Evolutionary conservation across 2,888 invertebrate species (phyloP).

Genomic region (Rotaria sp.): DNA sequence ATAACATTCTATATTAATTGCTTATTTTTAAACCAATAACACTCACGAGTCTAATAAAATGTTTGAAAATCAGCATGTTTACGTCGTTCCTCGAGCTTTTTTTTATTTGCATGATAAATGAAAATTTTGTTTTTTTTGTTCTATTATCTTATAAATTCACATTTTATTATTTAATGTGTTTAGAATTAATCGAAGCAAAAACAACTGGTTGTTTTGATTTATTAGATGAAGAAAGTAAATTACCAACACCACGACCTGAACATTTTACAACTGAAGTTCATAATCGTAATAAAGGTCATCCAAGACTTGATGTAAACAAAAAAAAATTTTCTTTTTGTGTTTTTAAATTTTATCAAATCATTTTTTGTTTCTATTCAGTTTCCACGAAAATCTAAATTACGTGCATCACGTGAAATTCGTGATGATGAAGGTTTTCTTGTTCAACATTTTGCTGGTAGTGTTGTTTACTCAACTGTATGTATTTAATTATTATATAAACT

Average conservation of each 20-base stretch:
- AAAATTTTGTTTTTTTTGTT: neutral
- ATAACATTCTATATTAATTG: too few species aligned
- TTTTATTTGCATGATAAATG: neutral
- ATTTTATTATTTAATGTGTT: too few species aligned
- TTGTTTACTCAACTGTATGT: slow-evolving; percentile 81
- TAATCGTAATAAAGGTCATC: slow-evolving; percentile 71
- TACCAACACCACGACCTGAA: slow-evolving; percentile 76
- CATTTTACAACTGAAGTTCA: slow-evolving; percentile 90
- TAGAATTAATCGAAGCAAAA: slow-evolving; percentile 65
- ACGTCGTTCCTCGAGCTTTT: neutral
- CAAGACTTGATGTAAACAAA: slow-evolving; percentile 69
- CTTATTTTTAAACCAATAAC: too few species aligned
- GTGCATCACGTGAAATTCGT: slow-evolving; percentile 74
- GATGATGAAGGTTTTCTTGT: slow-evolving; percentile 94
- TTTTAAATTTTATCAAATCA: neutral
- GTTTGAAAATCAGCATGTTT: too few species aligned
- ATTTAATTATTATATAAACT: neutral
- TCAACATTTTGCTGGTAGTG: slow-evolving; percentile 92
- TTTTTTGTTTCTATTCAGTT: neutral
- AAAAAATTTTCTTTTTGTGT: too few species aligned
- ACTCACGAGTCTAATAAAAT: too few species aligned
- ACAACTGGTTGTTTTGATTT: slow-evolving; percentile 79
- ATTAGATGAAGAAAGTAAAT: slow-evolving; percentile 87
- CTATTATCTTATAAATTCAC: too few species aligned
- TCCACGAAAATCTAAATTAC: slow-evolving; percentile 80